Percentiles rank a stretch among this genome's conserved stretches.
These are phyloP conservation scores for Cylas formicarius DNA, from an alignment of 1,140 invertebrate genomes.

Conservation along the genomic window DNA sequence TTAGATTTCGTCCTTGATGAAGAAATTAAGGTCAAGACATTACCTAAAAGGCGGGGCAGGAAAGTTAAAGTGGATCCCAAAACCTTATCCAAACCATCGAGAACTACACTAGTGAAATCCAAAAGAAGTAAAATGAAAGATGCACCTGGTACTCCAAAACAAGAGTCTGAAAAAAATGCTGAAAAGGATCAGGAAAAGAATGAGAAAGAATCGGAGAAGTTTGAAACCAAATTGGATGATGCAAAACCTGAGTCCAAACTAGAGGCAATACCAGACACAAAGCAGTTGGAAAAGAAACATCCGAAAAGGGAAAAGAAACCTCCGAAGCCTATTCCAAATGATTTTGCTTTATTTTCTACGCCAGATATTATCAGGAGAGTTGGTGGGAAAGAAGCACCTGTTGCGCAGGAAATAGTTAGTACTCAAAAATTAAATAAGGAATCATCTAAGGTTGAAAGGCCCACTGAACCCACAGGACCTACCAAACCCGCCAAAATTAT, in stretches of 20 bases:
- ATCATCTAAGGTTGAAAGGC: constrained; percentile 1
- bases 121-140: constrained; percentile 21
- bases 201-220: constrained; percentile 9
- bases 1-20: constrained; percentile 41
- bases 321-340: constrained; percentile 53
- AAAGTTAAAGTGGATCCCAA: constrained; percentile 21
- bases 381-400: constrained; percentile 41
- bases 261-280: neutral
- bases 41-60: constrained; percentile 8
- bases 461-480: constrained; percentile 23
- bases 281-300: constrained; percentile 34
- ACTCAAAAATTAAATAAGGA: constrained; percentile 5
- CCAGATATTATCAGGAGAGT: constrained; percentile 70
- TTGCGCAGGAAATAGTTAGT: constrained; percentile 22
- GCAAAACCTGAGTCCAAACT: constrained; percentile 11
- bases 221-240: constrained; percentile 17
- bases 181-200: constrained; percentile 17
- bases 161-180: constrained; percentile 5
- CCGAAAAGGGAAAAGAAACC: constrained; percentile 63
- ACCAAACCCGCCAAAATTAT: constrained; percentile 35
- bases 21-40: constrained; percentile 31
- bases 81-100: constrained; percentile 35
- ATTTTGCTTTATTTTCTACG: constrained; percentile 65
- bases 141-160: too few species aligned
- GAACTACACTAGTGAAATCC: constrained; percentile 9